Evolutionary conservation across 1,140 invertebrate genomes (phyloP), one percentile per base, ranked within the genome.

Genomic region (Liolophura sinensis): DNA sequence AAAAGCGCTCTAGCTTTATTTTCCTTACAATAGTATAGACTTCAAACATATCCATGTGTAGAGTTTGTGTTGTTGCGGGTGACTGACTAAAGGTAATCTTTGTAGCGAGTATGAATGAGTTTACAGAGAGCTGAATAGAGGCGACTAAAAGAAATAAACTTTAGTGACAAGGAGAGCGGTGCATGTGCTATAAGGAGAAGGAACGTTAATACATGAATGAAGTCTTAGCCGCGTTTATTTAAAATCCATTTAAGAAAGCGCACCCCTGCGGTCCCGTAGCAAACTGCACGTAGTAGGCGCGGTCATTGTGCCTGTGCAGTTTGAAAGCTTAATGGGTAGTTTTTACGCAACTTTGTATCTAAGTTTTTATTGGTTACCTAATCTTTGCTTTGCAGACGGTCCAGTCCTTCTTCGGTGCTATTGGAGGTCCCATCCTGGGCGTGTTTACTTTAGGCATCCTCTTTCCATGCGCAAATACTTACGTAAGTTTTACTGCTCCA

Each of bases 301-400:
- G 5, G 3, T 9, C 31, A 5, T 5, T 52, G 24, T 60, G 51
- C 12, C 55, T 0, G 40, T 31, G 14, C 16, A 15, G n/a, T 16
- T 1, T 47, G 7, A 50, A 40, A 9, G 31, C 31, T 9, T 40
- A 9, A 40, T 40, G 31, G 3, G 31, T 3, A 40, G 31, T 40
- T 40, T 24, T 40, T 40, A 40, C 31, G 31, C 31, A 40, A 24
- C 15, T 24, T 47, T 0, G 49, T 24, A n/a, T 62, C 18, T 50
- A 11, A n/a, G 22, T 49, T 18, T 11, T 25, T 52, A 20, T 6
- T 22, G 5, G 1, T n/a, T 47, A 40, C 46, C 31, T 48, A n/a
- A 47, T 27, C 18, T 3, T 58, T 63, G 49, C 11, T 20, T 61
- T 62, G 49, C 91, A 95, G 83, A 91, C 91, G 15, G 75, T 78